phyloP scores from a whole-genome alignment of 2,113 vertebrate genomes.

The Phyllostomus discolor region DNA sequence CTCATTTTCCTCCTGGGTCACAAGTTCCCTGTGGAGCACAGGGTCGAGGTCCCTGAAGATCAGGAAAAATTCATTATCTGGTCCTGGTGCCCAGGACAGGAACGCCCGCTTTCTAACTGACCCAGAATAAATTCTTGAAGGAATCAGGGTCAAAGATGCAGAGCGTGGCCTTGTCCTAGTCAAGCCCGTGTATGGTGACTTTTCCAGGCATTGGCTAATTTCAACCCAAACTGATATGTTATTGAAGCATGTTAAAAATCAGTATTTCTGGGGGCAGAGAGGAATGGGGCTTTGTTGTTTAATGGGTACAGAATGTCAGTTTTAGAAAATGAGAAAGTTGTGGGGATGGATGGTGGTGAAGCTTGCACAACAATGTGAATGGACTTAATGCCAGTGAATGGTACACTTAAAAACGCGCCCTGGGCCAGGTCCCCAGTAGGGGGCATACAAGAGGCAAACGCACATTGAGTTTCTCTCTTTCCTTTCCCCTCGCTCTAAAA shows the following conservation, averaged over 20 bases:
- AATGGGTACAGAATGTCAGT: neutral
- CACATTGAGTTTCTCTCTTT: too few species aligned
- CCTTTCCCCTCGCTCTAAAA: too few species aligned
- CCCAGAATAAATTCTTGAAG: neutral
- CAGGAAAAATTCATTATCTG: neutral
- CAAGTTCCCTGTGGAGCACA: neutral
- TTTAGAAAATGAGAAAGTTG: neutral
- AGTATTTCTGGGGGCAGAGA: neutral
- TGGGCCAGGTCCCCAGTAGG: too few species aligned
- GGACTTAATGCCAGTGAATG: neutral
- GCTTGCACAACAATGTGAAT: too few species aligned
- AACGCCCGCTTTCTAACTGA: neutral
- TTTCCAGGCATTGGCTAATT: neutral
- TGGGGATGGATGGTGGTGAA: neutral
- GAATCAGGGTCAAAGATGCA: neutral
- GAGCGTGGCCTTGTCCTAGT: neutral
- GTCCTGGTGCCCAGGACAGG: neutral
- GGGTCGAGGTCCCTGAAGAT: neutral
- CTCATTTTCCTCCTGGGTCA: neutral
- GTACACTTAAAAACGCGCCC: too few species aligned
- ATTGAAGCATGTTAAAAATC: neutral
- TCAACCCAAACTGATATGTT: neutral
- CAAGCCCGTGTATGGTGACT: neutral
- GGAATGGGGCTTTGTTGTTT: neutral
- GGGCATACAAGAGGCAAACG: too few species aligned